phyloP scores from a whole-genome alignment of 2,113 vertebrate genomes.

The Saccopteryx leptura region DNA sequence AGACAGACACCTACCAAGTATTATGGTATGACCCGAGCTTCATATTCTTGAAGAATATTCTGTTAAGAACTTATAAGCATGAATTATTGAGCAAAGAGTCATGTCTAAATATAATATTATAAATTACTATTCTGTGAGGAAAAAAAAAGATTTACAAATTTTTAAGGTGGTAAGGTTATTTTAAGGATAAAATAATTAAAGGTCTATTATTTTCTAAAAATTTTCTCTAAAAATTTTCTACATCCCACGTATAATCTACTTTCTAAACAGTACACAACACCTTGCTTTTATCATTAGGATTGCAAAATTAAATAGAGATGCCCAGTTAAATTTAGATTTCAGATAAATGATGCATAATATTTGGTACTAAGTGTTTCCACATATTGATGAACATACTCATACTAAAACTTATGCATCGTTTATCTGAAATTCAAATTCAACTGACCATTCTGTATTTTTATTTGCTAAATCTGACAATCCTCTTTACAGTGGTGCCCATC shows the following conservation, averaged over 20 bases:
- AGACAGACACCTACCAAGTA: not conserved
- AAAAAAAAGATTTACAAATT: not conserved
- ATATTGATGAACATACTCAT: not conserved
- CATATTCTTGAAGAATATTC: not conserved
- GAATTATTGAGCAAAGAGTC: not conserved
- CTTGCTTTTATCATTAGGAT: not conserved
- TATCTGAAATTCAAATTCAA: conserved; percentile 15
- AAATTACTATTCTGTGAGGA: not conserved
- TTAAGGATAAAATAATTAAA: conserved; percentile 29
- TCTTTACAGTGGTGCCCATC: not conserved
- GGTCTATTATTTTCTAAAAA: not conserved
- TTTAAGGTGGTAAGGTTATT: not conserved
- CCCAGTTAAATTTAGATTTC: conserved; percentile 40
- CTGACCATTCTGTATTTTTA: not conserved
- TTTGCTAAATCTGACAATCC: not conserved
- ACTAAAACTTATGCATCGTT: not conserved
- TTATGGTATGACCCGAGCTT: not conserved
- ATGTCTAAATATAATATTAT: conserved; percentile 14
- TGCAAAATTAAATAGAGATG: not conserved
- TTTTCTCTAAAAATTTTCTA: conserved; percentile 41
- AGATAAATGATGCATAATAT: not conserved
- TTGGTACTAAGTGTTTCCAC: not conserved
- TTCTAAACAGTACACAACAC: conserved; percentile 8
- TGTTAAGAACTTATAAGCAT: not conserved
- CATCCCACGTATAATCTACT: not conserved